A percentile compares a stretch with the other conserved stretches of the same genome.
Evolutionary conservation across 2,113 vertebrate species (phyloP).

Genomic region (Callionymus lyra): DNA sequence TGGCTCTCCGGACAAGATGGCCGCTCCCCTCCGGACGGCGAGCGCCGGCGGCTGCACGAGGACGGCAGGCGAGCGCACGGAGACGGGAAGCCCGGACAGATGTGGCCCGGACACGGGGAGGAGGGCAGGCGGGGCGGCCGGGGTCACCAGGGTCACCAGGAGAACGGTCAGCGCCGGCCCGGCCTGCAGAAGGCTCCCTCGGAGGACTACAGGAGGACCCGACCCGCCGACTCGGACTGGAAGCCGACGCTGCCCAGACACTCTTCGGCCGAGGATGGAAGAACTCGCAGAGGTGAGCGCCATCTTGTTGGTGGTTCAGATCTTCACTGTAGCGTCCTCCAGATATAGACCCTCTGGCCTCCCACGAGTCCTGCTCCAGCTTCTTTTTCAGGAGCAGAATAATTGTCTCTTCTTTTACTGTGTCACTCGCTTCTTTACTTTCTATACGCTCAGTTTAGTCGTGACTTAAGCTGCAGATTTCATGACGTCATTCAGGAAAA

Average conservation of each 20-base stretch:
- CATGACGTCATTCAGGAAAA: too few species aligned
- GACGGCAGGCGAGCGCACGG: conserved; percentile 43
- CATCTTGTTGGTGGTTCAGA: conserved; percentile 6
- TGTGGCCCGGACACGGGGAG: conserved; percentile 42
- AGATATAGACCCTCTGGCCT: conserved; percentile 52
- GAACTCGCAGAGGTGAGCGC: conserved; percentile 61
- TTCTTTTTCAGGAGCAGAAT: conserved; percentile 68
- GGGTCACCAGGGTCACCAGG: conserved; percentile 46
- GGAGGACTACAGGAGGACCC: conserved; percentile 61
- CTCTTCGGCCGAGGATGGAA: conserved; percentile 72
- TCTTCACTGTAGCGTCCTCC: conserved; percentile 27
- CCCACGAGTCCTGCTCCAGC: conserved; percentile 65
- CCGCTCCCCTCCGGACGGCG: conserved; percentile 45
- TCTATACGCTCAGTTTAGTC: too few species aligned
- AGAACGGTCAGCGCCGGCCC: conserved; percentile 56
- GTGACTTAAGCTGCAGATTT: too few species aligned
- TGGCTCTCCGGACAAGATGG: conserved; percentile 67
- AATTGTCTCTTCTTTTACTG: conserved; percentile 50
- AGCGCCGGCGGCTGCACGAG: conserved; percentile 47
- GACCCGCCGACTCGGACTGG: conserved; percentile 66
- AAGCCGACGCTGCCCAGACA: conserved; percentile 68
- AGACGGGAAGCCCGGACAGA: conserved; percentile 53
- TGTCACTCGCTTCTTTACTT: conserved; percentile 21
- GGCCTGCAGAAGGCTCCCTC: conserved; percentile 68
- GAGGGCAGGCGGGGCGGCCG: conserved; percentile 49